Evolutionary conservation across 2,113 vertebrate genomes (phyloP).

Genomic region (Psilopsiagon aymara): DNA sequence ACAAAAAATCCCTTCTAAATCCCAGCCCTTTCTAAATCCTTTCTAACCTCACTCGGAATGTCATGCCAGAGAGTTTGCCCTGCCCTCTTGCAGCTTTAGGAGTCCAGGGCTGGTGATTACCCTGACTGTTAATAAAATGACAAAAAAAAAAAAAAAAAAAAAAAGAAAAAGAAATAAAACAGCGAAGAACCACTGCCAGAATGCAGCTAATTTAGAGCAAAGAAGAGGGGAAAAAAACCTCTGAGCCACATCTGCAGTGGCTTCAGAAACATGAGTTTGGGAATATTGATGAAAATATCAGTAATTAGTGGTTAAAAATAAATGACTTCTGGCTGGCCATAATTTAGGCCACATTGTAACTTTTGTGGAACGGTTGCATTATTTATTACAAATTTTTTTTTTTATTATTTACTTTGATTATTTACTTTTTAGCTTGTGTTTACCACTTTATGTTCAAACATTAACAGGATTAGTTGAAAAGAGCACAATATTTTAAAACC

Average conservation of each 20-base stretch:
- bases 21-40: not conserved
- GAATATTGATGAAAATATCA: not conserved
- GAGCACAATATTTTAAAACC: not conserved
- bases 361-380: not conserved
- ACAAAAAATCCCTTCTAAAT: not conserved
- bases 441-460: not conserved
- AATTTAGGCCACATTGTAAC: not conserved
- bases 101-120: not conserved
- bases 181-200: not conserved
- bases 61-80: not conserved
- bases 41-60: fast-evolving
- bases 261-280: not conserved
- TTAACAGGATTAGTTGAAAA: not conserved
- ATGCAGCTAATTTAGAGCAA: not conserved
- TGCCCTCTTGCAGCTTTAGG: not conserved
- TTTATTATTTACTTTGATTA: not conserved
- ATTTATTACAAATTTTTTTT: not conserved
- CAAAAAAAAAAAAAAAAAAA: too few relatives aligned
- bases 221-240: not conserved
- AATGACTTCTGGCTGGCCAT: not conserved
- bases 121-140: not conserved
- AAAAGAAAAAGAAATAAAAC: not conserved
- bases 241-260: not conserved
- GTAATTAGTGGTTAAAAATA: not conserved
- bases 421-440: not conserved